Conservation (phyloP, 2,888 invertebrate species). For the Drosophila greeni region DNA sequence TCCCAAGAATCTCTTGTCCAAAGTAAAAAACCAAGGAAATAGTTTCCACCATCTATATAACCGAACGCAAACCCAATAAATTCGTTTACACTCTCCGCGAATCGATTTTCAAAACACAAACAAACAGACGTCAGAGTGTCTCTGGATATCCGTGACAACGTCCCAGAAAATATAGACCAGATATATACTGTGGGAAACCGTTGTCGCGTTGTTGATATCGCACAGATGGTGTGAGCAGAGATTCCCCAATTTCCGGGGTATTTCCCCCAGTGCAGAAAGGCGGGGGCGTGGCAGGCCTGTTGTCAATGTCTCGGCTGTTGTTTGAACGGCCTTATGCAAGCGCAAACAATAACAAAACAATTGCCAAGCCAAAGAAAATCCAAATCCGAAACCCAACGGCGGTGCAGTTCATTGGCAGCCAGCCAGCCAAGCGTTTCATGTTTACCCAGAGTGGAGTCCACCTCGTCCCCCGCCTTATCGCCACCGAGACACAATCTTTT, state of each 20-base stretch:
- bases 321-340: constrained; percentile 28
- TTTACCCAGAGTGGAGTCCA: constrained; percentile 7
- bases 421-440: constrained; percentile 43
- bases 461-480: constrained; percentile 18
- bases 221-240: constrained; percentile 2
- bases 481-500: constrained; percentile 25
- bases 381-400: constrained; percentile 25
- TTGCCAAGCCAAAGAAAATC: constrained; percentile 36
- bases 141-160: constrained; percentile 4
- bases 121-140: constrained; percentile 10
- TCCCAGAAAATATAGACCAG: constrained; percentile 1
- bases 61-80: background rate
- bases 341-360: constrained; percentile 36
- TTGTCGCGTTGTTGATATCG: background rate
- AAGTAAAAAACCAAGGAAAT: background rate
- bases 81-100: constrained; percentile 1
- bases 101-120: constrained; percentile 6
- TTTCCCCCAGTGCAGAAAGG: constrained; percentile 10
- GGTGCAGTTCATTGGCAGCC: constrained; percentile 45
- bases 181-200: background rate
- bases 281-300: constrained; percentile 9
- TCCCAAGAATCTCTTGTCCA: background rate
- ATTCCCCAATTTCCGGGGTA: background rate
- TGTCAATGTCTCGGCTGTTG: constrained; percentile 53
- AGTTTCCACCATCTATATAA: background rate